Evolutionary conservation across 2,797 vertebrate species (phyloP).

Genomic region (Danio aesculapii): DNA sequence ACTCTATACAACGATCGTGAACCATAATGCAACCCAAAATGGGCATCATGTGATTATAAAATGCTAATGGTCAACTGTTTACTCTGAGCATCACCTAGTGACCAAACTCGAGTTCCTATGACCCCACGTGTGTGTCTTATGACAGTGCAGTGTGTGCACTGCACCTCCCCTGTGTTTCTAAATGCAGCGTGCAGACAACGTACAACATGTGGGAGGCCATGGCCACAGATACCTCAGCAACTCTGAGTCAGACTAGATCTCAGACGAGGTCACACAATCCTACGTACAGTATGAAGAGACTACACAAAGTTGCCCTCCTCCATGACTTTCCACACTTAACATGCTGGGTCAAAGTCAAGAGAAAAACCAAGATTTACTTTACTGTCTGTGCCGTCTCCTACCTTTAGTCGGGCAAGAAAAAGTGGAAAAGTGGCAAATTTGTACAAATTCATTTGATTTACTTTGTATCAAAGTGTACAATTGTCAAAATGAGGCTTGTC

Average conservation of each 20-base stretch:
- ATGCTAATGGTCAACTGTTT: slow-evolving; percentile 2
- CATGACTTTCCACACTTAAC: slow-evolving; percentile 66
- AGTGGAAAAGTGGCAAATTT: no score
- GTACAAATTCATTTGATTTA: no score
- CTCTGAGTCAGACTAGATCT: slow-evolving; percentile 62
- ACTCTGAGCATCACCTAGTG: slow-evolving; percentile 19
- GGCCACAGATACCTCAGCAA: slow-evolving; percentile 58
- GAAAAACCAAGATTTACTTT: not conserved
- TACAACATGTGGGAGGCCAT: slow-evolving; percentile 64
- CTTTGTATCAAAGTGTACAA: no score
- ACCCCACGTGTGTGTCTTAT: slow-evolving; percentile 76
- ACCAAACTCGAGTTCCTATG: slow-evolving; percentile 45
- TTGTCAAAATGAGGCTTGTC: no score
- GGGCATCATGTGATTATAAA: slow-evolving; percentile 8
- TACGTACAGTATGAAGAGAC: slow-evolving; percentile 54
- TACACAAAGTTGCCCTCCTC: slow-evolving; percentile 51
- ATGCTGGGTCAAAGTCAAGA: slow-evolving; percentile 50
- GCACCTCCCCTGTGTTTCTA: slow-evolving; percentile 59
- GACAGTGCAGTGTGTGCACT: slow-evolving; percentile 64
- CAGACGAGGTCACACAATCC: slow-evolving; percentile 52
- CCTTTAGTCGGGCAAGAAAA: no score
- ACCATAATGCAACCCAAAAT: not conserved
- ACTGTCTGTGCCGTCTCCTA: not conserved
- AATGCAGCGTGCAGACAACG: slow-evolving; percentile 53
- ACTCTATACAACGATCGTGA: slow-evolving; percentile 7